Percentiles rank a stretch among this genome's conserved stretches.
Evolutionary conservation across 2,888 invertebrate species (phyloP).

Genomic region (Leptopilina drosophilae): DNA sequence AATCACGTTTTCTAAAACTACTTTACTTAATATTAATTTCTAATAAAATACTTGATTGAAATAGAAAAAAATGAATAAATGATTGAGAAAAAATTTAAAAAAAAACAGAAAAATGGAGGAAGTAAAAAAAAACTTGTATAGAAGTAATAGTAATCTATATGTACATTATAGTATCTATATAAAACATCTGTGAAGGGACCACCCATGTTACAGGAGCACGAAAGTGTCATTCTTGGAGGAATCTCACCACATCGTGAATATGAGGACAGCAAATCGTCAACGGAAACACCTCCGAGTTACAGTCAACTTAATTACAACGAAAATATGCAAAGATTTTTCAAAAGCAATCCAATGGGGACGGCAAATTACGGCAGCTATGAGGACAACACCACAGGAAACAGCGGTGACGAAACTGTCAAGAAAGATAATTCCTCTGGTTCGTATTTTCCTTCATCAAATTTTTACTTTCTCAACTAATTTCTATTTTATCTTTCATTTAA

Average conservation of each 20-base stretch:
- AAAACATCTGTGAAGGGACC: slow-evolving; percentile 74
- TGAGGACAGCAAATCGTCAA: slow-evolving; percentile 87
- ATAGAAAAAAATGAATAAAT: no score
- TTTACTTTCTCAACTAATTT: no score
- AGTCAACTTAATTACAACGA: slow-evolving; percentile 92
- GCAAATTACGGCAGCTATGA: slow-evolving; percentile 66
- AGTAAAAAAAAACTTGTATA: neutral
- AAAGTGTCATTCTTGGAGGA: slow-evolving; percentile 89
- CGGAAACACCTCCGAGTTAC: slow-evolving; percentile 89
- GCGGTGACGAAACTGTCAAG: slow-evolving; percentile 66
- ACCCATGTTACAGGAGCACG: slow-evolving; percentile 82
- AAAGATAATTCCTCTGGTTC: slow-evolving; percentile 60
- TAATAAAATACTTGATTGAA: no score
- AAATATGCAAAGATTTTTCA: slow-evolving; percentile 83
- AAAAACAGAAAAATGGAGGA: no score
- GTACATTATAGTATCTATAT: slow-evolving; percentile 60
- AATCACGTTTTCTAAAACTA: no score
- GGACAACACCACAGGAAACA: slow-evolving; percentile 64
- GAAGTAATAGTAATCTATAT: neutral
- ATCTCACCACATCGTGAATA: slow-evolving; percentile 91
- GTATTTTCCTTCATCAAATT: neutral
- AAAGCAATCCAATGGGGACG: slow-evolving; percentile 59
- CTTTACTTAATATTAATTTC: no score
- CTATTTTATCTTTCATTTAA: no score
- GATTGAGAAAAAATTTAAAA: no score